Base-by-base conservation (phyloP, 1,140 invertebrate species). In the Drosophila ironensis region DNA sequence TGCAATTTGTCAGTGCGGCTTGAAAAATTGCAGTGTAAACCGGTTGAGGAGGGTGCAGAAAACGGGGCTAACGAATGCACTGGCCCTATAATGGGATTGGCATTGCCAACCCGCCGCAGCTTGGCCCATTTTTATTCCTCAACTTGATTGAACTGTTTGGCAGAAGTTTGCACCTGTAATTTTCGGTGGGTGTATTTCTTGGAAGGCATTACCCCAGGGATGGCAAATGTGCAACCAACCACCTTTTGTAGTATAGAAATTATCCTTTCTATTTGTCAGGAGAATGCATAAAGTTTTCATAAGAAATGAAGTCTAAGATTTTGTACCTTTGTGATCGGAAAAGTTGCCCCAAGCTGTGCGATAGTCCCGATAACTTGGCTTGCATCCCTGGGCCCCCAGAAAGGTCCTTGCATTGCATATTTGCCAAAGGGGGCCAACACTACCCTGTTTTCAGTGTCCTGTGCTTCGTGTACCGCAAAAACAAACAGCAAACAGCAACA, bases 21-120 rank as follows among this genome's bases (percentile, higher is more conserved):
- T 54, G 78, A 82, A 61, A 84, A 82, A 84, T 84, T 78, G 78
- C 69, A 82, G 41, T 77, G 57, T 66, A 78, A 84, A 78, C 54
- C 70, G 35, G 64, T 37, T 75, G 52, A 81, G 69, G 28, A 35
- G 48, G 38, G 38, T 30, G 25, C 54, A 42, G 16, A 17, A n/a
- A 27, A 33, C 30, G 11, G 51, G 19, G 40, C 52, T 51, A 61
- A 54, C 48, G 48, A 74, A 67, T 82, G 72, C 78, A 82, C 59
- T 70, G 48, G 20, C 53, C 66, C 20, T 27, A 70, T 74, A 60
- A 66, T 70, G 53, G 28, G 4, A 4, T 33, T 5, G 24, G 1
- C 38, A 38, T 12, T 11, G 8, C 22, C 33, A 44, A 2, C 22
- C 22, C 20, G 2, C 20, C 5, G 20, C 2, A 22, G 20, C 2